These are phyloP conservation scores for Nixonia krombeini DNA, from an alignment of 1,140 invertebrate species.

Conservation along the genomic window DNA sequence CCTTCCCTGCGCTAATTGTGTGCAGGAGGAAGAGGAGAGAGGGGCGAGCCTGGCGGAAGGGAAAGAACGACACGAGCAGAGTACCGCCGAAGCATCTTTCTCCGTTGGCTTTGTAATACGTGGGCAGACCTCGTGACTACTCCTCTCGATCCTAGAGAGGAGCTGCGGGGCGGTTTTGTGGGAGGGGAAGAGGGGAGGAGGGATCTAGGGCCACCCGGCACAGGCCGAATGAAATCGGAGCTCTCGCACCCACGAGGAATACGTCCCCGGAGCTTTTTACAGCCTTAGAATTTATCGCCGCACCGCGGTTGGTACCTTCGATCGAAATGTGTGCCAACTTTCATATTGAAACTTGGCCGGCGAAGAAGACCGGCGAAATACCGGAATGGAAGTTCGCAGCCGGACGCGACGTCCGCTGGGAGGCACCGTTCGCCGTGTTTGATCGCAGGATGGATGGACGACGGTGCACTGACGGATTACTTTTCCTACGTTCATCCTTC, in stretches of 20 bases:
- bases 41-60: constrained; percentile 59
- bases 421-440: no score
- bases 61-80: constrained; percentile 63
- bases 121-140: constrained; percentile 41
- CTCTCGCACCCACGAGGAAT: background rate
- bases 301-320: background rate
- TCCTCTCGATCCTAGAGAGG: constrained; percentile 25
- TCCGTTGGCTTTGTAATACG: constrained; percentile 36
- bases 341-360: background rate
- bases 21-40: constrained; percentile 58
- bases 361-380: background rate
- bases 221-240: constrained; percentile 26
- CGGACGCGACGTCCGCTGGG: no score
- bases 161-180: no score
- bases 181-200: constrained; percentile 8
- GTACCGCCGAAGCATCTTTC: constrained; percentile 53
- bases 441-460: no score
- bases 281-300: background rate
- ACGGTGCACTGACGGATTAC: no score
- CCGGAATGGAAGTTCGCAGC: background rate
- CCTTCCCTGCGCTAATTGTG: constrained; percentile 45
- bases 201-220: constrained; percentile 37
- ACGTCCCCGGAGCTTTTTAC: background rate
- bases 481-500: no score
- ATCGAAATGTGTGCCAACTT: background rate